Evolutionary conservation across 2,888 invertebrate genomes (phyloP).

Genomic region (Drosophila rellima): DNA sequence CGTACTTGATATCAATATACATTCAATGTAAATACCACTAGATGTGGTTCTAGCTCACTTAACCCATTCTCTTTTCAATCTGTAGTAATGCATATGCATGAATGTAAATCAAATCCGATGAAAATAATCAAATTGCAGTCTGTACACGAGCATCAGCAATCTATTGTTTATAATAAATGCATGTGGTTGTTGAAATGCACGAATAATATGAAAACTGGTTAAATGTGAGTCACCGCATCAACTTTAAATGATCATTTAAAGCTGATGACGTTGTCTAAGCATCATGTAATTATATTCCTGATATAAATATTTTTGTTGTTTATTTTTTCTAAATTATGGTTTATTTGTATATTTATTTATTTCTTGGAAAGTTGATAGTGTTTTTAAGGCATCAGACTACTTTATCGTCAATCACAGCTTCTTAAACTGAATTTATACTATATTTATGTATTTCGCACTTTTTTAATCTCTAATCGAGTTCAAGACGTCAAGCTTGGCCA

Average conservation of each 20-base stretch:
- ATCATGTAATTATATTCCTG: neutral
- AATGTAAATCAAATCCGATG: slow-evolving; percentile 11
- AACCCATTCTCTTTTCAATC: slow-evolving; percentile 1
- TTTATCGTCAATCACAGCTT: neutral
- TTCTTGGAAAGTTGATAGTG: slow-evolving; percentile 22
- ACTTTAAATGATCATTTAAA: neutral
- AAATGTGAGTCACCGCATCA: slow-evolving; percentile 29
- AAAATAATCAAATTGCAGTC: slow-evolving; percentile 7
- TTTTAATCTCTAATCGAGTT: slow-evolving; percentile 26
- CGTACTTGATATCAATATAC: neutral
- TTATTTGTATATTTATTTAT: neutral
- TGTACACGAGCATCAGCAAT: slow-evolving; percentile 2
- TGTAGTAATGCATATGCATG: slow-evolving; percentile 4
- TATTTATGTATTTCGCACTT: neutral
- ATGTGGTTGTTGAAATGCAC: neutral
- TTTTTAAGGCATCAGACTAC: neutral
- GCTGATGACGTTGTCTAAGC: slow-evolving; percentile 11
- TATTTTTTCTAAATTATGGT: neutral
- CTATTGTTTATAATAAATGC: slow-evolving; percentile 35
- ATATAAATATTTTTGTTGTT: neutral
- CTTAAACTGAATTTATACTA: neutral
- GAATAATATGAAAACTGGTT: slow-evolving; percentile 4
- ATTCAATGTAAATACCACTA: neutral
- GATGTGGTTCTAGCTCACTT: slow-evolving; percentile 1
- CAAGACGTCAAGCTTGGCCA: slow-evolving; percentile 29